phyloP scores from a whole-genome alignment of 2,888 invertebrate species.

The Drosophila borealis region DNA sequence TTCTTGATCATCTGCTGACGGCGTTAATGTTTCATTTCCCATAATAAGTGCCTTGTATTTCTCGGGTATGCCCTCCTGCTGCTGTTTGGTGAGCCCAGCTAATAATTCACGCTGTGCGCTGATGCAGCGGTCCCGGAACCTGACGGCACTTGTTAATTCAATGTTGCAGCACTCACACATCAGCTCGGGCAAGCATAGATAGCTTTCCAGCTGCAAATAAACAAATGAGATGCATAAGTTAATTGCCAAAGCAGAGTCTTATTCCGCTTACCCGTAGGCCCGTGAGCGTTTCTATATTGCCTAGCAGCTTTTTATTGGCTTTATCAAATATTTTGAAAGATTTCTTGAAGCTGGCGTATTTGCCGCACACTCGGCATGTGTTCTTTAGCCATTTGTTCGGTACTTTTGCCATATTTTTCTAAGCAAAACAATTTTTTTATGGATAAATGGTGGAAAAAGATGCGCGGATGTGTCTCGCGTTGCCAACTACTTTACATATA shows the following conservation, averaged over 20 bases:
- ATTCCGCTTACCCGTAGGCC: slow-evolving; percentile 52
- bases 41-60: slow-evolving; percentile 48
- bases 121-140: slow-evolving; percentile 68
- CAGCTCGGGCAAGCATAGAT: slow-evolving; percentile 55
- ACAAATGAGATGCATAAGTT: not conserved
- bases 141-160: slow-evolving; percentile 51
- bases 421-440: slow-evolving; percentile 34
- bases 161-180: slow-evolving; percentile 69
- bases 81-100: slow-evolving; percentile 51
- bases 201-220: slow-evolving; percentile 51
- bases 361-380: slow-evolving; percentile 70
- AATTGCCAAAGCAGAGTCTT: slow-evolving; percentile 6
- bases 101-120: slow-evolving; percentile 59
- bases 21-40: slow-evolving; percentile 31
- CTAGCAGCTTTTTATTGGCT: slow-evolving; percentile 53
- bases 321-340: slow-evolving; percentile 65
- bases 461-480: slow-evolving; percentile 50
- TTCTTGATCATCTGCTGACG: slow-evolving; percentile 19
- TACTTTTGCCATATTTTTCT: slow-evolving; percentile 57
- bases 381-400: slow-evolving; percentile 62
- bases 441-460: slow-evolving; percentile 39
- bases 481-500: slow-evolving; percentile 37
- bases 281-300: slow-evolving; percentile 61
- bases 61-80: slow-evolving; percentile 45
- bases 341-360: slow-evolving; percentile 68